Evolutionary conservation across 2,888 invertebrate species (phyloP).

Genomic region (Nephrotoma appendiculata): DNA sequence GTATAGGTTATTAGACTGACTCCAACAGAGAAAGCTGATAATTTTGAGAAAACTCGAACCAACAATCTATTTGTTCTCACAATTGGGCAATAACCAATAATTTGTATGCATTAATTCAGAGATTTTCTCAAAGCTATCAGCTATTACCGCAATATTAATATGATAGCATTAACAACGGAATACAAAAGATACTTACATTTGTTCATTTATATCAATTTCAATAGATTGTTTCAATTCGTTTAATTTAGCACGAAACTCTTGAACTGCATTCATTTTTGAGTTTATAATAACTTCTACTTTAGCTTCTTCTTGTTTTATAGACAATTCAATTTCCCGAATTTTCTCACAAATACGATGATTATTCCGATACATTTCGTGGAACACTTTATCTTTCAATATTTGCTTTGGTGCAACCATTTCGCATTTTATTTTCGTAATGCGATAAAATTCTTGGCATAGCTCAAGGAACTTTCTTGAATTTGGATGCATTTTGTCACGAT

Average conservation of each 20-base stretch:
- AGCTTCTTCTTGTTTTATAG: conserved; percentile 26
- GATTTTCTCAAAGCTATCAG: no score
- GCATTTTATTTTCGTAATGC: conserved; percentile 19
- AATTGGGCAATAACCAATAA: no score
- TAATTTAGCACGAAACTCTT: conserved; percentile 23
- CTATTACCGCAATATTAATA: not conserved
- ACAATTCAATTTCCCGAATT: conserved; percentile 26
- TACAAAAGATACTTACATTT: conserved; percentile 5
- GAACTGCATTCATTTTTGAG: conserved; percentile 25
- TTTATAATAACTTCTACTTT: conserved; percentile 23
- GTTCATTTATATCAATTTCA: conserved; percentile 14
- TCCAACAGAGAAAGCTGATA: no score
- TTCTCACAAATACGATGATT: conserved; percentile 30
- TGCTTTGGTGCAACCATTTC: conserved; percentile 36
- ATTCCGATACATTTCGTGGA: conserved; percentile 33
- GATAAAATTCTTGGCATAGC: not conserved
- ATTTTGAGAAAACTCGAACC: no score
- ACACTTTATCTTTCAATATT: conserved; percentile 30
- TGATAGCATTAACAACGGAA: not conserved
- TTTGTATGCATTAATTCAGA: no score
- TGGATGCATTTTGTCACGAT: conserved; percentile 1
- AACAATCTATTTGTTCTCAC: no score
- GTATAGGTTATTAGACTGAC: no score
- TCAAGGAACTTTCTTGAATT: not conserved
- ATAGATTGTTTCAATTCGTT: conserved; percentile 18